phyloP scores from a whole-genome alignment of 2,888 invertebrate species.

The Pachydiplax longipennis region DNA sequence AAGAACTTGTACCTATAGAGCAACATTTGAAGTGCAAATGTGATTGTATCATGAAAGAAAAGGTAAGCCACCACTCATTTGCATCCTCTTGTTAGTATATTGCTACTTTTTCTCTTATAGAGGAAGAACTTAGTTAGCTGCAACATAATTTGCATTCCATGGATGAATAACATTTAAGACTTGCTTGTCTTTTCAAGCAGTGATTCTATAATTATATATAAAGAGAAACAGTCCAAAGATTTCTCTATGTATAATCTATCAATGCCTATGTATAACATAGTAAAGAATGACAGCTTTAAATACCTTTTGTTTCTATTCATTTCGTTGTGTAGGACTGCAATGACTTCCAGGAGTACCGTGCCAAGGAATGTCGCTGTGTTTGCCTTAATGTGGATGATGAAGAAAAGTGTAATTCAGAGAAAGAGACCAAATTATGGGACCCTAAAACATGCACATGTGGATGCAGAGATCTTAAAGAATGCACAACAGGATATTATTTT shows the following conservation, averaged over 20 bases:
- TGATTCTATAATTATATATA: no score
- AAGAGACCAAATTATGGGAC: slow-evolving; percentile 68
- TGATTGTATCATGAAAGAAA: slow-evolving; percentile 65
- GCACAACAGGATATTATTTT: slow-evolving; percentile 69
- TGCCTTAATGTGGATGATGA: slow-evolving; percentile 70
- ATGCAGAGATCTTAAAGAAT: slow-evolving; percentile 65
- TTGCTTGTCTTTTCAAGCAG: no score
- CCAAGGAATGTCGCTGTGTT: slow-evolving; percentile 67
- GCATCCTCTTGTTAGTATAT: not conserved
- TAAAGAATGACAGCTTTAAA: no score
- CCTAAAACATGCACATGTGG: slow-evolving; percentile 66
- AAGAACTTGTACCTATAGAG: slow-evolving; percentile 65
- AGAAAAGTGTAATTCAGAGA: slow-evolving; percentile 64
- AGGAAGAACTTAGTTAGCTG: slow-evolving; percentile 35
- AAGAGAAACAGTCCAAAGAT: no score
- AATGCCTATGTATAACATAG: no score
- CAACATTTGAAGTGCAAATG: slow-evolving; percentile 70
- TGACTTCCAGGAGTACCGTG: slow-evolving; percentile 65
- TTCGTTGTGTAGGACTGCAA: slow-evolving; percentile 64
- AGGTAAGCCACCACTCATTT: slow-evolving; percentile 58
- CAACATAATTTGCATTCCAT: not conserved
- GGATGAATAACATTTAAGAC: slow-evolving; percentile 18
- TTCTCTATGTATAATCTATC: no score
- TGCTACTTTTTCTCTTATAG: slow-evolving; percentile 45
- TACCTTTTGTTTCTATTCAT: not conserved